Evolutionary conservation across 2,797 vertebrate species (phyloP), one percentile per base, ranked within the genome.

Genomic region (Megalops cyprinoides): DNA sequence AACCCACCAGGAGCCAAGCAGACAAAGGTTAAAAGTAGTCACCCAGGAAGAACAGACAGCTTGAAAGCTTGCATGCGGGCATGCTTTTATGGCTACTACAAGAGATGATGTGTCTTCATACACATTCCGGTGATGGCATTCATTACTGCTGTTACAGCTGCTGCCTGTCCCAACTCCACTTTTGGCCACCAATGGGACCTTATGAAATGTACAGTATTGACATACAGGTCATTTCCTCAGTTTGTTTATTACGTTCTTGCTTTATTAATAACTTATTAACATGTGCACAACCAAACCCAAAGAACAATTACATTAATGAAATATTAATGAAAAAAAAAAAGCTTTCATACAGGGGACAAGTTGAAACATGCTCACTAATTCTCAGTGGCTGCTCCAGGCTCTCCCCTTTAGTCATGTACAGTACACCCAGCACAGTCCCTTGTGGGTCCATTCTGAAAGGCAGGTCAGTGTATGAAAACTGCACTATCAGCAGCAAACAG

Each of bases 271-370:
- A 48, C 28, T 74, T 74, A 48, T 48, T 74, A n/a, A 49, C 12
- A 51, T 74, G 39, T 71, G 67, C 67, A 44, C 67, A 71, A 28
- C 73, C 46, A 74, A 74, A 74, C 44, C 46, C n/a, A 49, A 74
- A 48, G 25, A 48, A n/a, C 46, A 74, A 51, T 31, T 74, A 74
- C 46, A 74, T 15, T 14, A 49, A 74, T 7, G 2, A 46, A 42
- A 42, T 1, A 23, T 73, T 48, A 49, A 15, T 14, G 23, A 31
- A 28, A 3, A 51, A 51, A 49, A 49, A 9, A 46, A 60, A 60
- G 46, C 12, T 14, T 69, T 4, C 23, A 69, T 8, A 69, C 8
- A 71, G 18, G 23, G 39, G 20, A 44, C 3, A 6, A 39, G 37
- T 71, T 44, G 20, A 42, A n/a, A 44, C 67, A 71, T 44, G n/a